Evolutionary conservation across 2,888 invertebrate species (phyloP), one percentile per base, ranked within the genome.

Genomic region (Germaria angustata): DNA sequence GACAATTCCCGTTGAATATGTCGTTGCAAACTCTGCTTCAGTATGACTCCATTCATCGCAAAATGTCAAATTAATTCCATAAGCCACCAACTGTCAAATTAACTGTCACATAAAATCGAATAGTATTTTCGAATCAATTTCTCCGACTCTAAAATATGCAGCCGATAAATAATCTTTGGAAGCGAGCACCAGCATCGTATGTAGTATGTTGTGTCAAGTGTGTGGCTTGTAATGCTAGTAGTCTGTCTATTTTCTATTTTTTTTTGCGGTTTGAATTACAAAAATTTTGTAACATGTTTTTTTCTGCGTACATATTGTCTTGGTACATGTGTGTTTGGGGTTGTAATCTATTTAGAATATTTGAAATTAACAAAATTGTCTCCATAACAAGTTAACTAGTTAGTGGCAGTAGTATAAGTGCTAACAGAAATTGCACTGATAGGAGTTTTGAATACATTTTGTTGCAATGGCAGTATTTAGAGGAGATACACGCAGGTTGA

Each of bases 311-410:
- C 49, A 61, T 51, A 32, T 66, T 39, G 41, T 53, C 13, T 66
- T n/a, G n/a, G n/a, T n/a, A 28, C 39, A 63, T 49, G 15, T 69
- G 55, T 32, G 39, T 71, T 11, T 28, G 22, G 20, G 8, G 17
- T 20, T 66, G 32, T 61, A 36, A 39, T 63, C 28, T 66, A 65
- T 73, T 65, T 65, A 73, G 24, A 78, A 57, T 66, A 44, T 72
- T 72, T 44, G 17, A 20, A 57, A 65, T 66, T 66, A 72, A 79
- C 71, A 71, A 72, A 65, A 71, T 72, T 72, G 49, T 66, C 72
- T 71, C 15, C 36, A 57, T 41, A 36, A 72, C 51, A 59, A 72
- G 66, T 66, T 72, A 72, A 59, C 65, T 59, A 57, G 66, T 63
- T 69, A 63, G 63, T 69, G 46, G 46, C 13, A 24, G 53, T n/a